These are phyloP conservation scores for Rhincodon typus DNA, from an alignment of 2,797 vertebrate genomes.

Conservation along the genomic window DNA sequence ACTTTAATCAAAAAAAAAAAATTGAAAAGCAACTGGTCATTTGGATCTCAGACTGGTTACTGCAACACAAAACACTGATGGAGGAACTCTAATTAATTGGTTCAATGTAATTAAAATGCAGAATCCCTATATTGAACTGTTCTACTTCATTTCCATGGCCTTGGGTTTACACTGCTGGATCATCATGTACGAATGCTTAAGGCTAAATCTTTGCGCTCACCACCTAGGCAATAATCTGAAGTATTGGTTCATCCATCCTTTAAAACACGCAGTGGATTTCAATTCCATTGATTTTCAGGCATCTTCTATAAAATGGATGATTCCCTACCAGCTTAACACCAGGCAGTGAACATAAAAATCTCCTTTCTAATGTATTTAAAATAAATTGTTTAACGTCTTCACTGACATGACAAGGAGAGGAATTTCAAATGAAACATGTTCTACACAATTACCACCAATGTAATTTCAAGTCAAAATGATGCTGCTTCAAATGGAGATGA, in stretches of 20 bases:
- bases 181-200: neutral
- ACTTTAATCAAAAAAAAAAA: neutral
- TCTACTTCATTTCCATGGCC: neutral
- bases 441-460: neutral
- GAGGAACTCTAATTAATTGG: neutral
- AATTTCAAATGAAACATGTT: slow-evolving; percentile 6
- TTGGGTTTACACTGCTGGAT: neutral
- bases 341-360: neutral
- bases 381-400: neutral
- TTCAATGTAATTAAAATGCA: neutral
- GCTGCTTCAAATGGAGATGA: neutral
- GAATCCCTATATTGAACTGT: neutral
- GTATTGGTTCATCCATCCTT: neutral
- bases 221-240: neutral
- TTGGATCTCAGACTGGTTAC: neutral
- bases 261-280: too few relatives aligned
- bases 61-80: neutral
- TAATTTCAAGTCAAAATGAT: neutral
- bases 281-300: neutral
- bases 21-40: neutral
- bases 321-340: neutral
- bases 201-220: neutral
- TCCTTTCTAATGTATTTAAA: neutral
- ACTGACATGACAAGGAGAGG: neutral
- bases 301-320: neutral